Evolutionary conservation across 2,888 invertebrate genomes (phyloP), one percentile per base, ranked within the genome.

Genomic region (Drosophila borealis): DNA sequence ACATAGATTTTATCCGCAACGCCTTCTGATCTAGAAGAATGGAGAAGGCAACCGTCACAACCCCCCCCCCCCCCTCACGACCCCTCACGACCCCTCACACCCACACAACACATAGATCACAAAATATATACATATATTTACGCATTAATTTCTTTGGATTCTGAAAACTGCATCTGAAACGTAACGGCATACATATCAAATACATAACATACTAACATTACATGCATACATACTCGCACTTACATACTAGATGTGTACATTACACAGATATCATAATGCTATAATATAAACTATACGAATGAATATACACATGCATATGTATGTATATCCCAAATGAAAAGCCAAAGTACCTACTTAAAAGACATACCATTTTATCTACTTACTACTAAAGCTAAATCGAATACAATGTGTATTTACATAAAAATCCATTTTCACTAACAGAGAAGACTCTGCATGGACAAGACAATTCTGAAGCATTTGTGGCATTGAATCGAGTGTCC

Each of bases 101-200:
- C 51, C 9, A 44, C 14, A 33, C 8, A 37, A 54, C 51, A 50
- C 19, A n/a, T 4, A 54, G 29, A 41, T 57, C 49, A 48, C 25
- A 2, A 11, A 13, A 29, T 39, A 61, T 34, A 48, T 44, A 54
- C 11, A 41, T 17, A 17, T 17, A 62, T 19, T 55, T 29, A 57
- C 36, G 14, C 57, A 55, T 9, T 29, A 34, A 64, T 25, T 64
- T 74, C 8, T 29, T 29, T 29, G 29, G 29, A 29, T 29, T 29
- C 14, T n/a, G 21, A 57, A 56, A 56, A 60, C 14, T 60, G 66
- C 85, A 89, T 85, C 89, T 85, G 75, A 70, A 87, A 84, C 70
- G 88, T 74, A 87, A 88, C 81, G 76, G 80, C 84, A 91, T 88
- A 91, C 91, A 90, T 91, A 90, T 91, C 91, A 91, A 83, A 70